phyloP scores from a whole-genome alignment of 2,888 invertebrate species.

The Hymenopus coronatus region DNA sequence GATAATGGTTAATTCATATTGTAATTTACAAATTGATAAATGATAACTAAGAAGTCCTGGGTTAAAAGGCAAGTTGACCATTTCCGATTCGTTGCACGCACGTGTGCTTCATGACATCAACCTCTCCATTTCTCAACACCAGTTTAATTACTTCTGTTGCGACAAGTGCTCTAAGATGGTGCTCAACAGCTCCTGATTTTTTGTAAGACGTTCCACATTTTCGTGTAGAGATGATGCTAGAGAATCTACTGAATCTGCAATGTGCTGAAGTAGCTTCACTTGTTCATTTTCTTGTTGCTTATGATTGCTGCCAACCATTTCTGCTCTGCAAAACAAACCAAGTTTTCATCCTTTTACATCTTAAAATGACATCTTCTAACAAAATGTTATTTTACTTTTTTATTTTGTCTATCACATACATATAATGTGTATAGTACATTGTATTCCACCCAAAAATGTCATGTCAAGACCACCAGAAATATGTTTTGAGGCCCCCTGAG shows the following conservation, averaged over 20 bases:
- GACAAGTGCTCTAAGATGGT: background rate
- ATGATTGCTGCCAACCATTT: background rate
- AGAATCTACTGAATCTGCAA: constrained; percentile 4
- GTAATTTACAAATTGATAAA: background rate
- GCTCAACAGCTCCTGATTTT: constrained; percentile 3
- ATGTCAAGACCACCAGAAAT: too few species aligned
- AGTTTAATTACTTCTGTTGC: background rate
- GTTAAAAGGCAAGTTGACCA: background rate
- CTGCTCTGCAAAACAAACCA: background rate
- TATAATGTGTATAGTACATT: too few species aligned
- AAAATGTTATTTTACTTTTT: background rate
- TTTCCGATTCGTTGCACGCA: background rate
- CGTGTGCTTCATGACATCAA: background rate
- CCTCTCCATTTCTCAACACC: too few species aligned
- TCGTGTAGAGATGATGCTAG: background rate
- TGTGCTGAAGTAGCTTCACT: background rate
- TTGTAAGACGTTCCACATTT: constrained; percentile 3
- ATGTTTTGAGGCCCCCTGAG: too few species aligned
- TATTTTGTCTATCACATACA: too few species aligned
- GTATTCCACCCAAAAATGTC: too few species aligned
- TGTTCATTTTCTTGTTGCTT: background rate
- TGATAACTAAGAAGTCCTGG: background rate
- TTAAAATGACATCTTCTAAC: background rate
- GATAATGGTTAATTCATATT: background rate
- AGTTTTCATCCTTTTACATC: background rate